Percentiles rank a stretch among this genome's conserved stretches.
Evolutionary conservation across 2,113 vertebrate genomes (phyloP).

Genomic region (Ceyx margarethae): DNA sequence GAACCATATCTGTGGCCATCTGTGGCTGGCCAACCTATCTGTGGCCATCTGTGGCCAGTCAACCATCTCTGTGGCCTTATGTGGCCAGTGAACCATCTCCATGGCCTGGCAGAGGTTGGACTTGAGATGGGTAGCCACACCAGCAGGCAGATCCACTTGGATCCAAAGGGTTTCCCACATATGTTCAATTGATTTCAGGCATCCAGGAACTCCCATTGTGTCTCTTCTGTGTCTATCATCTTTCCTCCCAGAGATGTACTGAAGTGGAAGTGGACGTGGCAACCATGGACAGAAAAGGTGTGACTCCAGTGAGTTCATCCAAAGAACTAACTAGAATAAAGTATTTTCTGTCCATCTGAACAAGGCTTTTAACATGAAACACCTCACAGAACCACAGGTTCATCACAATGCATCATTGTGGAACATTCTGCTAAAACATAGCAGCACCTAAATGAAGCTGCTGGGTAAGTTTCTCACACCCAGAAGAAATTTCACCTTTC

Average conservation of each 20-base stretch:
- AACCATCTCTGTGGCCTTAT: accelerated
- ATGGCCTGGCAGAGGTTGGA: background rate
- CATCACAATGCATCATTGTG: background rate
- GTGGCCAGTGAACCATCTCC: background rate
- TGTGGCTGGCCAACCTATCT: background rate
- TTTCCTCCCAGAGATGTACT: background rate
- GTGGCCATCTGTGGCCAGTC: background rate
- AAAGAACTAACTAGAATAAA: background rate
- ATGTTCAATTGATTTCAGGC: background rate
- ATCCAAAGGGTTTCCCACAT: background rate
- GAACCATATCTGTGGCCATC: background rate
- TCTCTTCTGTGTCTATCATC: background rate
- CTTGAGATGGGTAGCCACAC: background rate
- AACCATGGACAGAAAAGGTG: background rate
- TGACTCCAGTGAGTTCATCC: background rate
- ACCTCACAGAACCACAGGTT: background rate
- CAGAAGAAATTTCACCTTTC: background rate
- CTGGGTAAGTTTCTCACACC: background rate
- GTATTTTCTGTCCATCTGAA: background rate
- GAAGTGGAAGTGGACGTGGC: background rate
- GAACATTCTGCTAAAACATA: background rate
- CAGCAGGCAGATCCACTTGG: background rate
- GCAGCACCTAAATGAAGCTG: background rate
- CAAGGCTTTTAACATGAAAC: background rate
- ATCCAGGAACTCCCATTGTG: background rate